phyloP scores from a whole-genome alignment of 2,113 vertebrate species.

The Litocranius walleri region DNA sequence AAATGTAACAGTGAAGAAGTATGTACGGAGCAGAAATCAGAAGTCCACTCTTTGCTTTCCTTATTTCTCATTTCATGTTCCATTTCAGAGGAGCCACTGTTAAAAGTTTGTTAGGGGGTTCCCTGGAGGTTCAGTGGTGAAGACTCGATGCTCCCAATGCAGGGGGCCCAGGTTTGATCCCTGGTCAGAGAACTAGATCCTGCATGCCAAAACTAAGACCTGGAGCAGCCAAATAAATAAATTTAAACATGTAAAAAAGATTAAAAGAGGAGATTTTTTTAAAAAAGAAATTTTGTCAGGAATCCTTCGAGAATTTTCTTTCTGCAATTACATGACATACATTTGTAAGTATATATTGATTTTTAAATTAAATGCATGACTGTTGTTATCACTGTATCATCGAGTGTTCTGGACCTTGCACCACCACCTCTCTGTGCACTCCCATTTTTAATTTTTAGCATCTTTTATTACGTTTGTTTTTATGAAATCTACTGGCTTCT shows the following conservation, averaged over 20 bases:
- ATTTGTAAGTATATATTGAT: fast-evolving
- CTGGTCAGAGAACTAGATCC: not conserved
- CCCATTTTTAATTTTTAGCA: not conserved
- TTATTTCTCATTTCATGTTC: not conserved
- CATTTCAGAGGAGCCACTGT: not conserved
- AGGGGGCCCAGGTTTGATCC: not conserved
- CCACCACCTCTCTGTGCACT: fast-evolving
- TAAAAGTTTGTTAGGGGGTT: not conserved
- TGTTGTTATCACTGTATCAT: not conserved
- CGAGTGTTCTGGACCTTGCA: not conserved
- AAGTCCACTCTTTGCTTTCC: fast-evolving
- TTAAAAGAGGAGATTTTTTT: not conserved
- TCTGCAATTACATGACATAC: not conserved
- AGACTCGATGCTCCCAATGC: not conserved
- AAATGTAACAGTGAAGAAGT: not conserved
- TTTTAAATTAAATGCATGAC: not conserved
- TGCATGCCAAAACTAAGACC: not conserved
- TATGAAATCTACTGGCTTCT: not conserved
- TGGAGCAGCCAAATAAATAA: not conserved
- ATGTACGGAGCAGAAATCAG: not conserved
- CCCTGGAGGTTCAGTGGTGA: not conserved
- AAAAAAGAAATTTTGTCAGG: not conserved
- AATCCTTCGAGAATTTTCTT: not conserved
- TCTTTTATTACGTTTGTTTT: not conserved
- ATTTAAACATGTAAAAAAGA: not conserved